Evolutionary conservation across 2,888 invertebrate genomes (phyloP), one percentile per base, ranked within the genome.

Genomic region (Bombylius major): DNA sequence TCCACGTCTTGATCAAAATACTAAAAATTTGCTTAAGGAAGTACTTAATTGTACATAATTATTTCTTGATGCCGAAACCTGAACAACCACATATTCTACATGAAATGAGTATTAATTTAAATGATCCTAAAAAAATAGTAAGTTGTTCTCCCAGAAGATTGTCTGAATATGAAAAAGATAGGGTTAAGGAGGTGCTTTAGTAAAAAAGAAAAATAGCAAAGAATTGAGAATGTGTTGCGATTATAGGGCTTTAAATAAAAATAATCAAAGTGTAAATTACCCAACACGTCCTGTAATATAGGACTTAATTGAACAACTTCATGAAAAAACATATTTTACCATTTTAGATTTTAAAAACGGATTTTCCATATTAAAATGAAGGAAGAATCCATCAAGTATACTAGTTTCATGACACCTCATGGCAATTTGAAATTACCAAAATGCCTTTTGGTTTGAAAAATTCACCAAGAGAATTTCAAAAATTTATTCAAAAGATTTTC

Each of bases 401-500:
- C 60, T 6, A 53, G 59, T 12, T 62, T 61, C 50, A 60, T 62
- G 4, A 62, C 62, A 13, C 57, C 60, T 13, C 13, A 57, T 49
- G 60, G 61, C 61, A 62, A 36, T 60, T 42, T 55, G 60, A 59
- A 47, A 59, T 48, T 44, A 7, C 54, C 3, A 47, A 47, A 47
- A 56, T 62, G 60, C 62, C 60, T n/a, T 61, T 60, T 47, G 60
- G 56, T 4, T 53, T 58, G 42, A 50, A 51, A 32, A 59, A 60
- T 48, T 57, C 55, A 39, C 57, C 62, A 7, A 58, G 60, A 54
- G 52, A 60, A 9, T 62, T 62, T 50, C 60, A 62, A 39, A 57
- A 56, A 53, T n/a, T 56, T 34, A 61, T 62, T 47, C 51, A 51
- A 34, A 42, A 56, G 11, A 58, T 62, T 36, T 61, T 63, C 47